phyloP scores from a whole-genome alignment of 1,140 invertebrate genomes.

The Antheraea pernyi region DNA sequence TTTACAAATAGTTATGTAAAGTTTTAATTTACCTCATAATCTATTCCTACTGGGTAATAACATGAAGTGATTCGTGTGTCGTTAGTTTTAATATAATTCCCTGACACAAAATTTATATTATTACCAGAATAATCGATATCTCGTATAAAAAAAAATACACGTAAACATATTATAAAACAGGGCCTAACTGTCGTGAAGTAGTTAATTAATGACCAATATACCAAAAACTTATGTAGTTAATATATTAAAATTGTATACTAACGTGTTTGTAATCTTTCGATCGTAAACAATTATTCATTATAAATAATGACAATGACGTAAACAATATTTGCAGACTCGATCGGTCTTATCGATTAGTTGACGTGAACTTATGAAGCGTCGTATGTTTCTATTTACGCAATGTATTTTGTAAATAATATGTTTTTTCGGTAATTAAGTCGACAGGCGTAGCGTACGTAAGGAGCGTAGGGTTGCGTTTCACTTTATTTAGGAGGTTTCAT shows the following conservation, averaged over 20 bases:
- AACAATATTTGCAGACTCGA: neutral
- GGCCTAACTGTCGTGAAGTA: constrained; percentile 64
- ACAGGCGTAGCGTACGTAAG: too few relatives aligned
- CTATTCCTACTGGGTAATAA: constrained; percentile 56
- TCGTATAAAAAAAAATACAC: constrained; percentile 23
- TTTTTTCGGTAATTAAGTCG: constrained; percentile 10
- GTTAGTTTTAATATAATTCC: constrained; percentile 51
- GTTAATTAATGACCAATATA: constrained; percentile 65
- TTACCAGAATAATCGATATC: constrained; percentile 28
- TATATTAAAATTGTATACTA: constrained; percentile 47
- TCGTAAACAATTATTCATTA: constrained; percentile 1
- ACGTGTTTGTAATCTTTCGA: neutral
- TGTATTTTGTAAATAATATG: constrained; percentile 33
- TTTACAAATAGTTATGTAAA: constrained; percentile 36
- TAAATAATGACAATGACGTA: too few relatives aligned
- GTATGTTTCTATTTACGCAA: constrained; percentile 18
- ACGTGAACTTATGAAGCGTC: too few relatives aligned
- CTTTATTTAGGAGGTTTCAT: too few relatives aligned
- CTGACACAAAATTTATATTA: constrained; percentile 30
- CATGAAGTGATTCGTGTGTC: constrained; percentile 46
- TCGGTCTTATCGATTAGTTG: neutral
- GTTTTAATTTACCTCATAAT: constrained; percentile 56
- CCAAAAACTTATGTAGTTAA: constrained; percentile 65
- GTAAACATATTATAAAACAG: constrained; percentile 30
- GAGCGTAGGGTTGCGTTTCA: too few relatives aligned